Percentiles rank a stretch among this genome's conserved stretches.
Evolutionary conservation across 2,888 invertebrate species (phyloP).

Genomic region (Heteromurus nitidus): DNA sequence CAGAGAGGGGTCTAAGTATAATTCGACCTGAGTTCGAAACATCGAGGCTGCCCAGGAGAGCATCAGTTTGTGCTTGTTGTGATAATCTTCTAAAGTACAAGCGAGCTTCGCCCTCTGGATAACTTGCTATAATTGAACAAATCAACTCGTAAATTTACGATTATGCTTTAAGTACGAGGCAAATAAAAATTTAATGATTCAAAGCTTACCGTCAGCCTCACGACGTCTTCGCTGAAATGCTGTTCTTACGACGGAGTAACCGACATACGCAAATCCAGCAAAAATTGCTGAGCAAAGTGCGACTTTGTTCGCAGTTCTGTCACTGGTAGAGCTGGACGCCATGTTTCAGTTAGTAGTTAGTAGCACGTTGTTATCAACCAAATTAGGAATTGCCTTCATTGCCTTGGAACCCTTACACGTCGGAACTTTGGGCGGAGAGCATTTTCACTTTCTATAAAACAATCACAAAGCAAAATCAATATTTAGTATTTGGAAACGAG

Average conservation of each 20-base stretch:
- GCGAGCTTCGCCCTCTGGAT: conserved; percentile 75
- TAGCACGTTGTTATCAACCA: background rate
- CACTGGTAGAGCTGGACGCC: conserved; percentile 73
- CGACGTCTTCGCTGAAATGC: conserved; percentile 76
- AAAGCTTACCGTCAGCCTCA: conserved; percentile 75
- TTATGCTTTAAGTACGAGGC: background rate
- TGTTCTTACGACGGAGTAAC: conserved; percentile 76
- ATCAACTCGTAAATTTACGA: background rate
- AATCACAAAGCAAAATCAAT: background rate
- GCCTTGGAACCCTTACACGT: background rate
- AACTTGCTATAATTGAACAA: conserved; percentile 68
- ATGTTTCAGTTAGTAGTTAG: conserved; percentile 43
- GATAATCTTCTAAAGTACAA: conserved; percentile 76
- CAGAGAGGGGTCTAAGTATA: conserved; percentile 75
- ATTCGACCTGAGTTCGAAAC: conserved; percentile 75
- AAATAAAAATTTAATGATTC: conserved; percentile 8
- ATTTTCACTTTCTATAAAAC: background rate
- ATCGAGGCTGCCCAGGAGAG: conserved; percentile 76
- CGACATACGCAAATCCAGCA: conserved; percentile 78
- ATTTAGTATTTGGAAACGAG: background rate
- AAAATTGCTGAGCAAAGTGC: conserved; percentile 77
- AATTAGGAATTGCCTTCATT: background rate
- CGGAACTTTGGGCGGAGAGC: background rate
- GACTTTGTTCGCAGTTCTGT: conserved; percentile 77
- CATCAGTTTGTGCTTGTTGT: conserved; percentile 77